Evolutionary conservation across 2,113 vertebrate species (phyloP).

Genomic region (Pelobates fuscus): DNA sequence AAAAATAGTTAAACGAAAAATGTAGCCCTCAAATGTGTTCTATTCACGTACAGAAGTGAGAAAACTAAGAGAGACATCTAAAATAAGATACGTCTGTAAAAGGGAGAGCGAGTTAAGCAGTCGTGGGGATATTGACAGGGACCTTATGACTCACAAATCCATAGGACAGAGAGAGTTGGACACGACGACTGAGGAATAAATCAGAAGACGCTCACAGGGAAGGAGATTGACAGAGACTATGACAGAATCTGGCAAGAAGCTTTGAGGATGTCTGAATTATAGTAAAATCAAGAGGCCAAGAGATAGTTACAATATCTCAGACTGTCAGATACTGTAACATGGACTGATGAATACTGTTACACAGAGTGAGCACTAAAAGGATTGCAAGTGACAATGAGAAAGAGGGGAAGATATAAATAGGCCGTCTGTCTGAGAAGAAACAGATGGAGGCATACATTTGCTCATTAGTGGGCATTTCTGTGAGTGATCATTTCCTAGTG

Average conservation of each 20-base stretch:
- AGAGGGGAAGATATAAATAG: conserved; percentile 16
- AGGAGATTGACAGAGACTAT: conserved; percentile 37
- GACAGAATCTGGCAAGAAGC: conserved; percentile 31
- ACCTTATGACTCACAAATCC: conserved; percentile 29
- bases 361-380: conserved; percentile 23
- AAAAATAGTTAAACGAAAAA: too few relatives aligned
- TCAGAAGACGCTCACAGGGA: conserved; percentile 4
- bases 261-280: conserved; percentile 43
- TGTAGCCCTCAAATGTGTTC: too few relatives aligned
- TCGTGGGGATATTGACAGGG: conserved; percentile 2
- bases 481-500: not conserved
- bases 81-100: not conserved
- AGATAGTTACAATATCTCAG: conserved; percentile 40
- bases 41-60: too few relatives aligned
- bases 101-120: not conserved
- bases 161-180: conserved; percentile 5
- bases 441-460: not conserved
- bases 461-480: conserved; percentile 5
- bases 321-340: conserved; percentile 42
- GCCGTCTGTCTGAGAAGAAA: not conserved
- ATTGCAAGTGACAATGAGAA: conserved; percentile 23
- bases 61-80: not conserved
- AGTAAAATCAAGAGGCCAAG: conserved; percentile 25
- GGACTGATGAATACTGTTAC: conserved; percentile 40
- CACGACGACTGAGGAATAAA: conserved; percentile 18